A percentile compares a stretch with the other conserved stretches of the same genome.
Conservation (phyloP, 2,797 vertebrate species). For the Coregonus suidteri region DNA sequence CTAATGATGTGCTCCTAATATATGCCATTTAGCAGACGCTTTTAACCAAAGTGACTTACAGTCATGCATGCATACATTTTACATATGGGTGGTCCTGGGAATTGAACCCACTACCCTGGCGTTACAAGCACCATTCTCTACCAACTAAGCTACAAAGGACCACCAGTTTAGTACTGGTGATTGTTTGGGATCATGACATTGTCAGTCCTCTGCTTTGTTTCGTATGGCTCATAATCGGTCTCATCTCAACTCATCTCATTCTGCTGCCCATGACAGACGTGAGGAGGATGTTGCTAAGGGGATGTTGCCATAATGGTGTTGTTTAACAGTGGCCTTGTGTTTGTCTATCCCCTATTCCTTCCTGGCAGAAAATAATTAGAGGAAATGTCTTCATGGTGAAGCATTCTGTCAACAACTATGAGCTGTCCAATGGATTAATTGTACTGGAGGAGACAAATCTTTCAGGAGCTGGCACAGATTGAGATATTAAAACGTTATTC, state of each 20-base stretch:
- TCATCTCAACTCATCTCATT: no score
- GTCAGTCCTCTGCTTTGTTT: slow-evolving; percentile 23
- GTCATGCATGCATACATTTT: no score
- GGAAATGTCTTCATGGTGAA: slow-evolving; percentile 63
- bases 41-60: no score
- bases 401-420: slow-evolving; percentile 26
- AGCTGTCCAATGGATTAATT: slow-evolving; percentile 11
- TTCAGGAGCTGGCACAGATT: no score
- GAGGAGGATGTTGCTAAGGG: slow-evolving; percentile 56
- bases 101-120: no score
- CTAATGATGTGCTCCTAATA: slow-evolving; percentile 24
- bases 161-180: neutral
- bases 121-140: no score
- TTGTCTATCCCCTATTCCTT: slow-evolving; percentile 65
- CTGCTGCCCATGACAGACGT: neutral
- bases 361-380: slow-evolving; percentile 68
- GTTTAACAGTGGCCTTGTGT: slow-evolving; percentile 56
- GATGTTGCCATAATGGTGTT: slow-evolving; percentile 61
- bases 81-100: no score
- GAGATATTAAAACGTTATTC: no score
- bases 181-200: slow-evolving; percentile 33
- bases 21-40: no score
- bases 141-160: neutral
- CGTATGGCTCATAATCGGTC: no score
- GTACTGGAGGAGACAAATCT: neutral